These are phyloP conservation scores for Phrynocephalus vlangalii DNA, from an alignment of 2,797 vertebrate species.

Conservation along the genomic window DNA sequence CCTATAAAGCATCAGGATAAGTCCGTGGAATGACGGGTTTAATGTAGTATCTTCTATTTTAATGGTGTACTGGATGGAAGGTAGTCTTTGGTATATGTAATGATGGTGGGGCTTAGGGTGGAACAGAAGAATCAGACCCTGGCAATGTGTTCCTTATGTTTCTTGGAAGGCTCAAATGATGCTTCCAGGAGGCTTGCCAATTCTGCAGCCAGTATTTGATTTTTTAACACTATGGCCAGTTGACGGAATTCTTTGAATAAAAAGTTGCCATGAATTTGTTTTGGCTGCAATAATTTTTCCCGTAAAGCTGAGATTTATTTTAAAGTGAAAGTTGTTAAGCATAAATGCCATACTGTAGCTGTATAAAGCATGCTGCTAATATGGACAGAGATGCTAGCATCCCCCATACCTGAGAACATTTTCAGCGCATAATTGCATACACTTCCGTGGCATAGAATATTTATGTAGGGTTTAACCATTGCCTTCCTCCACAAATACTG, in stretches of 20 bases:
- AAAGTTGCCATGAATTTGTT: not conserved
- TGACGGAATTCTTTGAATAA: not conserved
- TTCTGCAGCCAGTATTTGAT: not conserved
- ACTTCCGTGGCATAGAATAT: not conserved
- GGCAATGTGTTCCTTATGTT: not conserved
- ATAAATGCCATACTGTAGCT: not conserved
- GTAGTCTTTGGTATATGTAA: not conserved
- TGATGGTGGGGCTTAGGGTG: not conserved
- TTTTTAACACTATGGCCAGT: not conserved
- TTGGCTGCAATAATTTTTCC: not conserved
- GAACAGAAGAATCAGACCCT: not conserved
- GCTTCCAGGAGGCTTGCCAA: not conserved
- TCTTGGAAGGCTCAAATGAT: not conserved
- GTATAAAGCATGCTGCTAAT: not conserved
- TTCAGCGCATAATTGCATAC: not conserved
- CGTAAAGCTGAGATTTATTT: not conserved
- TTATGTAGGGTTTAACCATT: not conserved
- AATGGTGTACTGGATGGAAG: not conserved
- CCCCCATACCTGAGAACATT: no score
- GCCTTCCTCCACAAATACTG: not conserved
- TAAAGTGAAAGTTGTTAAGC: not conserved
- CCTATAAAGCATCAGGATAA: no score
- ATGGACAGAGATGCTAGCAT: not conserved
- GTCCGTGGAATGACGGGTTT: no score
- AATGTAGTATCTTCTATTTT: no score